Conservation (phyloP, 2,113 vertebrate genomes). For the Etheostoma cragini region DNA sequence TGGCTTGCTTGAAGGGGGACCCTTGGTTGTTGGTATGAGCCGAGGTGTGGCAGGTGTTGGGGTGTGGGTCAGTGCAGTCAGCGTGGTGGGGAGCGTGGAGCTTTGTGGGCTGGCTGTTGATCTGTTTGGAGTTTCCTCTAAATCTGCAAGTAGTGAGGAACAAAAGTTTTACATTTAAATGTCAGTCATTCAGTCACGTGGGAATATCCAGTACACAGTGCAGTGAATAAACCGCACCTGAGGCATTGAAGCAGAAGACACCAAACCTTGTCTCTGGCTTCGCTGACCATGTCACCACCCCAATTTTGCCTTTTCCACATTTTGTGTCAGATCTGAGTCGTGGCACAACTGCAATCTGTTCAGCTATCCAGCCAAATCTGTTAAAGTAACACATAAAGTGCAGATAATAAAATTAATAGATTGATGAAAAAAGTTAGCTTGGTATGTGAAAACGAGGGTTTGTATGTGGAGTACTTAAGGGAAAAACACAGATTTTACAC, state of each 20-base stretch:
- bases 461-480: no score
- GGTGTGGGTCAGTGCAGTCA: not conserved
- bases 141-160: constrained; percentile 35
- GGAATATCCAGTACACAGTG: not conserved
- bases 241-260: constrained; percentile 78
- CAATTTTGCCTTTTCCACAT: constrained; percentile 67
- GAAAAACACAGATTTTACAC: no score
- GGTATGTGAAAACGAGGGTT: no score
- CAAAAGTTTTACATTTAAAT: not conserved
- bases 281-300: constrained; percentile 66
- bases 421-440: no score
- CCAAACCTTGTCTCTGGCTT: constrained; percentile 22
- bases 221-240: constrained; percentile 62
- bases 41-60: not conserved
- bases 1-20: not conserved
- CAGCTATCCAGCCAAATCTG: constrained; percentile 82
- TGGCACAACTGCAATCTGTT: constrained; percentile 71
- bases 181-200: not conserved
- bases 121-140: not conserved
- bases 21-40: not conserved
- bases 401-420: no score
- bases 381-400: not conserved
- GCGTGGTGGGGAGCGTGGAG: not conserved
- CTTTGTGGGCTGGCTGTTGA: not conserved
- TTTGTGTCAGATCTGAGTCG: constrained; percentile 41